These are phyloP conservation scores for Mycogona germanica DNA, from an alignment of 2,888 invertebrate genomes.

Conservation along the genomic window DNA sequence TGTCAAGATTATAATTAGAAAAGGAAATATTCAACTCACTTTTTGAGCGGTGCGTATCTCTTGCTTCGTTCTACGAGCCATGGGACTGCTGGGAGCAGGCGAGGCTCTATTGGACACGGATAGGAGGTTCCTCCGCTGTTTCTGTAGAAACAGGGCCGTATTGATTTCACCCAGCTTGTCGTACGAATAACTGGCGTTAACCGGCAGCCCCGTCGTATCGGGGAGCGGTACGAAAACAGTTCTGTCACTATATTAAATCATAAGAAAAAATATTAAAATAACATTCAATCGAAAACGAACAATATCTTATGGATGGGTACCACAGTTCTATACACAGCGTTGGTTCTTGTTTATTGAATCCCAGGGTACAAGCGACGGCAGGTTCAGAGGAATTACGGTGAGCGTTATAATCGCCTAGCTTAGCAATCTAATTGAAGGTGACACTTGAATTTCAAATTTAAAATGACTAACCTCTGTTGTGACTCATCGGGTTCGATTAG, in stretches of 20 bases:
- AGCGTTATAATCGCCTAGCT: too few relatives aligned
- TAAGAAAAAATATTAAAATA: background rate
- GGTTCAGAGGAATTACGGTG: too few relatives aligned
- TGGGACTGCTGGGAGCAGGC: slow-evolving; percentile 65
- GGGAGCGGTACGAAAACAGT: slow-evolving; percentile 94
- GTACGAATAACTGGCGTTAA: slow-evolving; percentile 31
- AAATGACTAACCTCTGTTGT: slow-evolving; percentile 36
- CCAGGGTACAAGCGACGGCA: background rate
- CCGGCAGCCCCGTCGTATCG: slow-evolving; percentile 46
- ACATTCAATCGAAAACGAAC: slow-evolving; percentile 5
- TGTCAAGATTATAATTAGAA: background rate
- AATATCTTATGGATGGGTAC: too few relatives aligned
- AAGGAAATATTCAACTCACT: too few relatives aligned
- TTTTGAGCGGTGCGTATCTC: slow-evolving; percentile 88
- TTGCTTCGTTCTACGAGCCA: slow-evolving; percentile 87
- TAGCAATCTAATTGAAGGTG: too few relatives aligned
- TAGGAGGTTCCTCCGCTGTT: slow-evolving; percentile 27
- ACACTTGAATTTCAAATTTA: too few relatives aligned
- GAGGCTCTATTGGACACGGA: slow-evolving; percentile 31
- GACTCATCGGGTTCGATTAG: slow-evolving; percentile 66
- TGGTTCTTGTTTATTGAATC: too few relatives aligned
- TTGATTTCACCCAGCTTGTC: slow-evolving; percentile 34
- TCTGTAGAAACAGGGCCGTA: slow-evolving; percentile 34
- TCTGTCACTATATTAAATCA: slow-evolving; percentile 53
- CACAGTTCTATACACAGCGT: too few relatives aligned